Conservation (phyloP, 2,113 vertebrate species). For the Choloepus hoffmanni region DNA sequence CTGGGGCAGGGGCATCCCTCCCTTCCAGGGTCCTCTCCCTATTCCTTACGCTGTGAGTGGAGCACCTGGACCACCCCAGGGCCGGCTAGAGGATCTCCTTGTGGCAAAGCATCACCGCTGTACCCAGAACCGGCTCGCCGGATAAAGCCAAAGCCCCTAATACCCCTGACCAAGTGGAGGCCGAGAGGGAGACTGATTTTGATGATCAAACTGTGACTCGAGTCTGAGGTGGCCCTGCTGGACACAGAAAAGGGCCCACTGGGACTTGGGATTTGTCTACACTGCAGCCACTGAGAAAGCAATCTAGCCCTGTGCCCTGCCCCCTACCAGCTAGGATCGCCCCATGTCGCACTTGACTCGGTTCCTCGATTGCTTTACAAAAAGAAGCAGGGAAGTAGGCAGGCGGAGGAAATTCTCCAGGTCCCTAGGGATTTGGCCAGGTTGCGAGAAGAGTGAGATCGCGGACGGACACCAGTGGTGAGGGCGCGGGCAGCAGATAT, state of each 20-base stretch:
- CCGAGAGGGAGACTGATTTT: fast-evolving
- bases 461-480: neutral
- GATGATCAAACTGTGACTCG: neutral
- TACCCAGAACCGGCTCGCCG: neutral
- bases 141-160: neutral
- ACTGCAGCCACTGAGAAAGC: neutral
- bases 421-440: neutral
- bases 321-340: too few relatives aligned
- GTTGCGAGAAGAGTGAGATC: neutral
- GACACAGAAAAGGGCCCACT: neutral
- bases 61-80: neutral
- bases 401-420: neutral
- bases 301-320: neutral
- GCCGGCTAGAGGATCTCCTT: neutral
- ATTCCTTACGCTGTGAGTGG: neutral
- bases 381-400: neutral
- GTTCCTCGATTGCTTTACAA: neutral
- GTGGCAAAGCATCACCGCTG: neutral
- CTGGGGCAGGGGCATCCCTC: neutral
- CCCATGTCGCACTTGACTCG: too few relatives aligned
- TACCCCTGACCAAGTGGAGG: neutral
- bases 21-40: neutral
- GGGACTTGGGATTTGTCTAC: neutral
- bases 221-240: fast-evolving
- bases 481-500: neutral